phyloP scores from a whole-genome alignment of 2,797 vertebrate species.

The Chiloscyllium punctatum region DNA sequence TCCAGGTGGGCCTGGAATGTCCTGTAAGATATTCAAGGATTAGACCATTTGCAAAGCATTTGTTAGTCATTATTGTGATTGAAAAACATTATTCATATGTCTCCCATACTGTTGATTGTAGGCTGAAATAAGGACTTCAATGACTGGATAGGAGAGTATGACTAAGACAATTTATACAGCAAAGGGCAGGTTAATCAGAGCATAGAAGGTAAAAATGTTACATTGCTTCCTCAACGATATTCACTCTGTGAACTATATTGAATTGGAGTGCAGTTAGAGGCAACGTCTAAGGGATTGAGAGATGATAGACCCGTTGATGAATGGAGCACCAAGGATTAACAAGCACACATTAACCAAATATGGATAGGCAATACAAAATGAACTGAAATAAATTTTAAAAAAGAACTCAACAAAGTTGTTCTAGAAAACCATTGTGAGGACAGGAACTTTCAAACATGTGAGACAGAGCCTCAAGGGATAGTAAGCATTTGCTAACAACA shows the following conservation, averaged over 20 bases:
- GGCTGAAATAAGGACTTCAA: neutral
- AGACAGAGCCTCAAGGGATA: no score
- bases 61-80: neutral
- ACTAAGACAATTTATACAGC: neutral
- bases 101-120: neutral
- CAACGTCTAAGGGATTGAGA: neutral
- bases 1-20: constrained; percentile 68
- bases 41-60: neutral
- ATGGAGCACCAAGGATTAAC: neutral
- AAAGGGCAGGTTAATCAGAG: neutral
- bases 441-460: no score
- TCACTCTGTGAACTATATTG: neutral
- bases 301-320: neutral
- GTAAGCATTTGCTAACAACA: no score
- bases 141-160: neutral
- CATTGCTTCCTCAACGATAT: neutral
- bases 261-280: neutral
- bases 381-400: neutral
- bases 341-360: neutral
- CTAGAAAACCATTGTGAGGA: no score
- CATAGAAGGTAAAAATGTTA: neutral
- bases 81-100: neutral
- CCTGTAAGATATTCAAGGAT: constrained; percentile 18
- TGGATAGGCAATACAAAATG: neutral
- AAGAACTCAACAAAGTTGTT: no score